Percentiles rank a stretch among this genome's conserved stretches.
Conservation (phyloP, 2,797 vertebrate species). For the Pogoniulus pusillus region DNA sequence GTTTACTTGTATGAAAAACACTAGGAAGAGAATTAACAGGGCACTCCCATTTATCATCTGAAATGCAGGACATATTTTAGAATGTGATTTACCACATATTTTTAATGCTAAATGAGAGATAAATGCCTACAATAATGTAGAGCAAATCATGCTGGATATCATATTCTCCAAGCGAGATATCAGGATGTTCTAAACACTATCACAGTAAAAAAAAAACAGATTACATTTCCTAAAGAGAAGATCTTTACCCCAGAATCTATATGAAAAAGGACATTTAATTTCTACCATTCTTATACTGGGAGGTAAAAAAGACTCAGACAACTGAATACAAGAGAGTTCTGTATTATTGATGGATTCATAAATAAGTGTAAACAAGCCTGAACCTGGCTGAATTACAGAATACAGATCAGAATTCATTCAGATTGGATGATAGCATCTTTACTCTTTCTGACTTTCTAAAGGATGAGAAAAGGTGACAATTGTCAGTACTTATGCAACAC, state of each 20-base stretch:
- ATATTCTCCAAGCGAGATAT: background rate
- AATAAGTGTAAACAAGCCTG: constrained; percentile 30
- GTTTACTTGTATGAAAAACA: constrained; percentile 23
- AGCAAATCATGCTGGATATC: background rate
- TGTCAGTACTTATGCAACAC: constrained; percentile 41
- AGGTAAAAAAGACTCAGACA: background rate
- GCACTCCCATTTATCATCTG: background rate
- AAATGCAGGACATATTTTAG: constrained; percentile 12
- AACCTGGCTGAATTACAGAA: constrained; percentile 24
- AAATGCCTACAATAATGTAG: background rate
- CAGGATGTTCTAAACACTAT: background rate
- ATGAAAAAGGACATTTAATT: background rate
- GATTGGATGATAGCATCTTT: background rate
- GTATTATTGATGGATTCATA: constrained; percentile 30
- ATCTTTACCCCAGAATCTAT: background rate
- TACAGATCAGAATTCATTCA: constrained; percentile 38
- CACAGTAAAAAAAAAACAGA: background rate
- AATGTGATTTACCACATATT: background rate
- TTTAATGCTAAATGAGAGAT: background rate
- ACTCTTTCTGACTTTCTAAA: constrained; percentile 22
- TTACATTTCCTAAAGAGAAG: background rate
- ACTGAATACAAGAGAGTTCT: background rate
- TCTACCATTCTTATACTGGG: background rate
- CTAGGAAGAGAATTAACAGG: background rate
- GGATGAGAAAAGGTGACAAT: constrained; percentile 20